Evolutionary conservation across 2,888 invertebrate genomes (phyloP).

Genomic region (Creontiades dilutus): DNA sequence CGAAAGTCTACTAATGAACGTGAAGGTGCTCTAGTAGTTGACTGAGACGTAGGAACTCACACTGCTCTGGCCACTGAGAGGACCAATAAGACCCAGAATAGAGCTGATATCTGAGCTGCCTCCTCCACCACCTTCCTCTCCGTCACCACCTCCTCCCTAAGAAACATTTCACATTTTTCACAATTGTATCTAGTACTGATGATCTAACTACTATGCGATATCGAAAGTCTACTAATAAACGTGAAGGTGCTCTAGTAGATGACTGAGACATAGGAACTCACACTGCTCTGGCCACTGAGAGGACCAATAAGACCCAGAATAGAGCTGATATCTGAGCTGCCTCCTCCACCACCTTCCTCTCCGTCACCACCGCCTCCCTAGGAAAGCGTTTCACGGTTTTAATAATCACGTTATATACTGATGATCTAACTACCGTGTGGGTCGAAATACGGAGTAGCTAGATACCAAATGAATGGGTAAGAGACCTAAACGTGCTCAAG

Average conservation of each 20-base stretch:
- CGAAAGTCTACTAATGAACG: not conserved
- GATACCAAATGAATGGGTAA: no score
- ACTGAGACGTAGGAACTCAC: not conserved
- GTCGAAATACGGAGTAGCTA: no score
- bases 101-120: conserved; percentile 75
- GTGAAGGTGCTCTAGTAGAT: no score
- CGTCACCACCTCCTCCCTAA: conserved; percentile 71
- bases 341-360: conserved; percentile 74
- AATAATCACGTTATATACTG: no score
- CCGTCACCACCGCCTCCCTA: conserved; percentile 68
- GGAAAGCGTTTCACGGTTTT: no score
- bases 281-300: conserved; percentile 74
- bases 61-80: conserved; percentile 73
- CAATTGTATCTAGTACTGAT: not conserved
- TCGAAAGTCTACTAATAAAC: no score
- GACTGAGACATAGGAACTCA: conserved; percentile 26
- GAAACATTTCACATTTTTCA: no score
- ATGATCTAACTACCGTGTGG: not conserved
- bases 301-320: conserved; percentile 72
- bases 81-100: conserved; percentile 75
- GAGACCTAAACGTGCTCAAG: no score
- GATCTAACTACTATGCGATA: no score
- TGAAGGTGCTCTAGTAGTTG: not conserved
- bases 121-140: conserved; percentile 70
- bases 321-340: conserved; percentile 73